A percentile compares a stretch with the other conserved stretches of the same genome.
Conservation (phyloP, 2,797 vertebrate genomes). For the Loris lydekkerianus region DNA sequence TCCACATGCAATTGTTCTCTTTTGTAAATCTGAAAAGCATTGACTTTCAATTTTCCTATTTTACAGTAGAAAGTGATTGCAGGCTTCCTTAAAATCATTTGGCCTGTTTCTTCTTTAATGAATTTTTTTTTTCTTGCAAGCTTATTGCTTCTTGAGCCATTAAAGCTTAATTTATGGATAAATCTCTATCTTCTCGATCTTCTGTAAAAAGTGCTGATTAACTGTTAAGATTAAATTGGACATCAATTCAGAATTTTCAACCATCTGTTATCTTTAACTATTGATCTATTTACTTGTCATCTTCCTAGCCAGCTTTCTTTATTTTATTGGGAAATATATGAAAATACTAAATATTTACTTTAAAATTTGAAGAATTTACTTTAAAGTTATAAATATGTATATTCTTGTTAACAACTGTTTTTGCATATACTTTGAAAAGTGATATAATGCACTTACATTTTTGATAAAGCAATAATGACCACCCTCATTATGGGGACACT, state of each 20-base stretch:
- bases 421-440: conserved; percentile 47
- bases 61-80: conserved; percentile 69
- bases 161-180: conserved; percentile 69
- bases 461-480: conserved; percentile 42
- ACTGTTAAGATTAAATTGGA: conserved; percentile 54
- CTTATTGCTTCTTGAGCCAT: conserved; percentile 6
- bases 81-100: conserved; percentile 63
- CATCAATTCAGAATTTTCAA: conserved; percentile 56
- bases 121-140: conserved; percentile 40
- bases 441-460: conserved; percentile 21
- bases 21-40: conserved; percentile 56
- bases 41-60: conserved; percentile 71
- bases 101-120: conserved; percentile 60
- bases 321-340: conserved; percentile 18
- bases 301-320: conserved; percentile 22
- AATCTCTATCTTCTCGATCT: conserved; percentile 51
- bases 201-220: conserved; percentile 42
- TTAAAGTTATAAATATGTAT: background rate
- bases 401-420: background rate
- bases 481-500: background rate
- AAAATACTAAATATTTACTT: conserved; percentile 40
- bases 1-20: conserved; percentile 61
- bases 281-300: conserved; percentile 14
- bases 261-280: background rate
- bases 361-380: background rate